phyloP scores from a whole-genome alignment of 2,888 invertebrate genomes.

The Rhorus exstirpatorius region DNA sequence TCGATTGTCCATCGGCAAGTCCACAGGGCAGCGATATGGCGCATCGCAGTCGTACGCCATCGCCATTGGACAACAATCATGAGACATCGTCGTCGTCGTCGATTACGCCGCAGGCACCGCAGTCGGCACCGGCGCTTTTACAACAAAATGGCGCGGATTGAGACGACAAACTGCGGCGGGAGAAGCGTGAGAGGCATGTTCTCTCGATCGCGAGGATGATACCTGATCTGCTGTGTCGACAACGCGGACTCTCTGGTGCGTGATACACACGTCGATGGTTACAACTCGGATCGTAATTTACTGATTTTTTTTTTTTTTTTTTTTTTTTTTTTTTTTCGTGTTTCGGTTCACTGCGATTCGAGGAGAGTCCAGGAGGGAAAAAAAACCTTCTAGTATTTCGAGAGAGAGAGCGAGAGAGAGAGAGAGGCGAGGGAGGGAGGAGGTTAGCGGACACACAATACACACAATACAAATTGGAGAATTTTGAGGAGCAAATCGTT shows the following conservation, averaged over 20 bases:
- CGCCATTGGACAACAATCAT: constrained; percentile 80
- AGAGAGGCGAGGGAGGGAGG: background rate
- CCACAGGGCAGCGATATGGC: constrained; percentile 68
- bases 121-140: constrained; percentile 89
- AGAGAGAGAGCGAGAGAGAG: background rate
- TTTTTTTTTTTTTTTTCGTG: too few relatives aligned
- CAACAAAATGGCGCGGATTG: constrained; percentile 95
- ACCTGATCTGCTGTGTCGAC: constrained; percentile 20
- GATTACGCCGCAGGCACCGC: constrained; percentile 87
- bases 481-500: constrained; percentile 28
- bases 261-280: background rate
- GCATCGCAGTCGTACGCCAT: constrained; percentile 79
- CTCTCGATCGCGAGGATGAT: constrained; percentile 38
- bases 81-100: constrained; percentile 70
- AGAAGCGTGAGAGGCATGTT: constrained; percentile 2
- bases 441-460: background rate
- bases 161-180: constrained; percentile 64
- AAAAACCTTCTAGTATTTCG: background rate
- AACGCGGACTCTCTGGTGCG: background rate
- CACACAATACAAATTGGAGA: constrained; percentile 1
- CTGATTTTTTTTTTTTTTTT: background rate
- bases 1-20: constrained; percentile 68
- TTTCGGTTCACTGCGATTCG: background rate
- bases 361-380: background rate
- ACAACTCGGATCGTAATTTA: background rate